These are phyloP conservation scores for Sprattus sprattus DNA, from an alignment of 2,113 vertebrate genomes.

Conservation along the genomic window DNA sequence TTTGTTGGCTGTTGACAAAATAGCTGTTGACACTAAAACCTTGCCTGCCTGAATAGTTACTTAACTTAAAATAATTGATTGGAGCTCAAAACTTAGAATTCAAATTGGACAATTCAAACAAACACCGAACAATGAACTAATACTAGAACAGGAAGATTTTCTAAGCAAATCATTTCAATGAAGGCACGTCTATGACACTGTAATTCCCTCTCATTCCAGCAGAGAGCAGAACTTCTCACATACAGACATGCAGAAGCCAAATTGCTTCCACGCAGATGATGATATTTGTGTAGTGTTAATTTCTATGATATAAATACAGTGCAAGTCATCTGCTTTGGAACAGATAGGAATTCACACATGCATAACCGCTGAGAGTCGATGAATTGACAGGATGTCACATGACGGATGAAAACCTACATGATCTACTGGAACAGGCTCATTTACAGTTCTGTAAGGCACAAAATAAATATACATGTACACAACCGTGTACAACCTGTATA, in stretches of 20 bases:
- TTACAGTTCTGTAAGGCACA: not conserved
- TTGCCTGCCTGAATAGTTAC: not conserved
- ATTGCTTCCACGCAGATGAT: not conserved
- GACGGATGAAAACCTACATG: not conserved
- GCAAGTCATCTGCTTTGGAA: not conserved
- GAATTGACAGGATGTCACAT: not conserved
- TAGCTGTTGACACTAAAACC: not conserved
- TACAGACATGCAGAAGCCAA: not conserved
- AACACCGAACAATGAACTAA: not conserved
- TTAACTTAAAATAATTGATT: no score
- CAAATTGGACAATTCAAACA: no score
- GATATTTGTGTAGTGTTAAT: not conserved
- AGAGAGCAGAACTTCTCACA: not conserved
- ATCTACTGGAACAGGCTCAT: not conserved
- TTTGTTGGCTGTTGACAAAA: not conserved
- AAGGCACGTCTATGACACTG: not conserved
- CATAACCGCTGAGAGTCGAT: constrained; percentile 20
- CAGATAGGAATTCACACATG: not conserved
- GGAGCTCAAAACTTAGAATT: no score
- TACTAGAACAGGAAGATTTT: not conserved
- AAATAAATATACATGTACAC: not conserved
- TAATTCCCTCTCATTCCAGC: not conserved
- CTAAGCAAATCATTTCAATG: no score
- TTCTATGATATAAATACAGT: constrained; percentile 12
- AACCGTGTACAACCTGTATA: not conserved